Base-by-base conservation (phyloP, 2,888 invertebrate genomes). In the Pandemis heparana region DNA sequence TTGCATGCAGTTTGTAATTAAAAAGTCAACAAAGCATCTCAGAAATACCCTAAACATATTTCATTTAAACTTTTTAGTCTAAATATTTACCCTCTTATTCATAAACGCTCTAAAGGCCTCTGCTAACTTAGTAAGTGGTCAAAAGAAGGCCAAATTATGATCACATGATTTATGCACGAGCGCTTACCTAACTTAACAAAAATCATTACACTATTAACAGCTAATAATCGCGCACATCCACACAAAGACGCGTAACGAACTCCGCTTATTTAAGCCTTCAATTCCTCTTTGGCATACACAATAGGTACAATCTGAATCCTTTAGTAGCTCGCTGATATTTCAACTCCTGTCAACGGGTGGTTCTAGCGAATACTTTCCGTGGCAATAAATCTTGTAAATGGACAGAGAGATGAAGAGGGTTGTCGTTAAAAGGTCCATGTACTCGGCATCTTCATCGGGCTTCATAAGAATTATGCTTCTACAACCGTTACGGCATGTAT, bases 331-430 rank as follows among this genome's bases (percentile, higher is more conserved):
- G 70, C 56, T 71, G 74, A 84, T 84, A 87, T 87, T 82, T 87
- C 86, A 85, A 83, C 84, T 85, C 79, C 82, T 84, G 85, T 86
- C 87, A 84, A 82, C 82, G 83, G 79, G 79, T 83, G 82, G 77
- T 80, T 77, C 79, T 71, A 76, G 77, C 80, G 80, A 73, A 73
- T 73, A 76, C 75, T 83, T 83, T 81, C 78, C 75, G 78, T 76
- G 75, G 73, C 80, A 75, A 88, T 89, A 90, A 89, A 89, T 89
- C 86, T 86, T 78, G 79, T 82, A 85, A 88, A 88, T 86, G 86
- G 87, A 83, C 87, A 85, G 86, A 86, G 84, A 87, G 89, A 89
- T 89, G 87, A 87, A 88, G 86, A 85, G 85, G 86, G 86, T 83
- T 79, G 80, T 80, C 83, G 85, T 82, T 81, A 78, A 76, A 80